phyloP scores from a whole-genome alignment of 2,797 vertebrate genomes.

The Acridotheres tristis region DNA sequence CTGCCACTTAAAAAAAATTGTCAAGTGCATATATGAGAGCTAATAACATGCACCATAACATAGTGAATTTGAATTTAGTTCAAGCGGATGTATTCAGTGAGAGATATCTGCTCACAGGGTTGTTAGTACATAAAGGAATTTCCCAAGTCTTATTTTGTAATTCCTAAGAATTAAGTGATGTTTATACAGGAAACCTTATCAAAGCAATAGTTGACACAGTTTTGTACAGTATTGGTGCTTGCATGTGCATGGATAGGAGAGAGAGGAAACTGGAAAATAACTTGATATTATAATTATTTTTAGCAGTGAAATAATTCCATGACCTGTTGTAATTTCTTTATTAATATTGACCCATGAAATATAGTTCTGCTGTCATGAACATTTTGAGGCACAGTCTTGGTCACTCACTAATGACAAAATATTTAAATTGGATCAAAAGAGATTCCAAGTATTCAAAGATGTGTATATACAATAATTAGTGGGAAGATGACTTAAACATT shows the following conservation, averaged over 20 bases:
- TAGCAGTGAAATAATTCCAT: background rate
- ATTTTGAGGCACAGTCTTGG: background rate
- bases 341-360: background rate
- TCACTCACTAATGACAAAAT: background rate
- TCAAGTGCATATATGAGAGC: background rate
- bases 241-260: background rate
- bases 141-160: background rate
- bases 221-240: background rate
- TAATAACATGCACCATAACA: accelerated
- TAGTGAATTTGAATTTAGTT: background rate
- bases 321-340: background rate
- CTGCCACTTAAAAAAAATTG: background rate
- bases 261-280: background rate
- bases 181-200: background rate
- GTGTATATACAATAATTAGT: background rate
- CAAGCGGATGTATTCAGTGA: background rate
- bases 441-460: background rate
- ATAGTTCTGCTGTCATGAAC: background rate
- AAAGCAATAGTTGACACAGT: background rate
- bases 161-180: background rate
- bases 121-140: background rate
- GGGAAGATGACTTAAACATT: background rate
- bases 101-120: background rate
- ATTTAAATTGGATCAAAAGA: background rate
- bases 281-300: background rate